These are phyloP conservation scores for Caenorhabditis angaria DNA, from an alignment of 2,888 invertebrate species.

Conservation along the genomic window DNA sequence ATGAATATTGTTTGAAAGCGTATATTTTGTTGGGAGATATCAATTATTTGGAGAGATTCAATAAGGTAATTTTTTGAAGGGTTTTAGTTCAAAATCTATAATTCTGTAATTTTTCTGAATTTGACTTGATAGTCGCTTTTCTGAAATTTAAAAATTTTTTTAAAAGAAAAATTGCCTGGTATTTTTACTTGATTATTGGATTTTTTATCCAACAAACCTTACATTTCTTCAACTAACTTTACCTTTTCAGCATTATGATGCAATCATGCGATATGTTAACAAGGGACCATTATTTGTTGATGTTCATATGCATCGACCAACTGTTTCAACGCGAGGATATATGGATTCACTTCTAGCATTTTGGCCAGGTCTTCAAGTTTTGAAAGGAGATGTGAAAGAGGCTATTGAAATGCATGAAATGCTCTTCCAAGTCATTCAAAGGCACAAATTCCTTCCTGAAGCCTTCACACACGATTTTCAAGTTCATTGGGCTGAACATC, in stretches of 20 bases:
- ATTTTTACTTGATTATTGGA: too few relatives aligned
- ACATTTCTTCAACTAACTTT: too few relatives aligned
- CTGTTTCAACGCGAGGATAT: slow-evolving; percentile 90
- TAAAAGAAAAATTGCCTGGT: too few relatives aligned
- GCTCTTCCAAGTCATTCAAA: slow-evolving; percentile 96
- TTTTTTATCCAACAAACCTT: too few relatives aligned
- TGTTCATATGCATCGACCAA: slow-evolving; percentile 92
- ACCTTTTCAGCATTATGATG: slow-evolving; percentile 66
- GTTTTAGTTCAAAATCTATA: too few relatives aligned
- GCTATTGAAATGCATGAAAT: slow-evolving; percentile 99
- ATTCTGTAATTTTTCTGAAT: too few relatives aligned
- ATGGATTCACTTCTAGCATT: slow-evolving; percentile 97
- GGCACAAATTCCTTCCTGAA: slow-evolving; percentile 96
- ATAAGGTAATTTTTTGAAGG: slow-evolving; percentile 74
- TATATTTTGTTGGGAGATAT: slow-evolving; percentile 91
- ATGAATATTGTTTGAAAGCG: slow-evolving; percentile 96
- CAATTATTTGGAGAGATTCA: slow-evolving; percentile 90
- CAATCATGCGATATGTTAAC: slow-evolving; percentile 82
- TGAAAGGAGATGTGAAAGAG: slow-evolving; percentile 90
- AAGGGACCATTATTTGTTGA: slow-evolving; percentile 93
- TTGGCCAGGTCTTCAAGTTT: slow-evolving; percentile 88
- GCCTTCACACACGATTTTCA: slow-evolving; percentile 97
- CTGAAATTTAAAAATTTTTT: too few relatives aligned
- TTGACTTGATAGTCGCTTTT: too few relatives aligned
- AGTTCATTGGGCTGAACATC: slow-evolving; percentile 98